Evolutionary conservation across 2,113 vertebrate species (phyloP), one percentile per base, ranked within the genome.

Genomic region (Cinclus mexicanus): DNA sequence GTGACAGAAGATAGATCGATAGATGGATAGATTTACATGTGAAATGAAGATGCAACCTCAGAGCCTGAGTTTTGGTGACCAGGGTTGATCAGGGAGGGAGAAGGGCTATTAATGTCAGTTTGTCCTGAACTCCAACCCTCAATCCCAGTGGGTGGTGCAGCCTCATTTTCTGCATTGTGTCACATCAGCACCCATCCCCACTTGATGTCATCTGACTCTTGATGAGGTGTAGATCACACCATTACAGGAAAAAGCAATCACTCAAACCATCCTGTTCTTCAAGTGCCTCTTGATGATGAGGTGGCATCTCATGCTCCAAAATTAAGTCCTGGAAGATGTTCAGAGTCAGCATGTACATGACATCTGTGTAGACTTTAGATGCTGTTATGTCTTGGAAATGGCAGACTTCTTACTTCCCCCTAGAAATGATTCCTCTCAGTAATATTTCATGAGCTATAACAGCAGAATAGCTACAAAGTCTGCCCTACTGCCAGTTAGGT

Each of bases 121-220:
- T 61, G 6, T 67, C 23, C 46, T 53, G 16, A 57, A 31, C 12
- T 39, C 23, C 25, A 71, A 10, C 11, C 21, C 10, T 39, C 21
- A 21, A 4, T 72, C 1, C 1, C 37, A 68, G 29, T 0, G 0
- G 16, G 41, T 26, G 25, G 26, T 33, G 22, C 22, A 50, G 39
- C 33, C 23, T 67, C 29, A 10, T 0, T 49, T 67, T 61, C 59
- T 81, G 39, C 17, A 1, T 56, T 0, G 3, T 56, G 31, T n/a
- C 56, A 14, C 29, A 11, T 14, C 9, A 39, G 20, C 4, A 35
- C 14, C 14, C 6, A 35, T n/a, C 15, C 53, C 15, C 63, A 65
- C 3, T 11, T 52, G 19, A 44, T 50, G 59, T 41, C 20, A 17
- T 39, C 20, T 83, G 20, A 23, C n/a, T 35, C 28, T 28, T 46